Base-by-base conservation (phyloP, 2,888 invertebrate genomes). In the Leucophenga montana region DNA sequence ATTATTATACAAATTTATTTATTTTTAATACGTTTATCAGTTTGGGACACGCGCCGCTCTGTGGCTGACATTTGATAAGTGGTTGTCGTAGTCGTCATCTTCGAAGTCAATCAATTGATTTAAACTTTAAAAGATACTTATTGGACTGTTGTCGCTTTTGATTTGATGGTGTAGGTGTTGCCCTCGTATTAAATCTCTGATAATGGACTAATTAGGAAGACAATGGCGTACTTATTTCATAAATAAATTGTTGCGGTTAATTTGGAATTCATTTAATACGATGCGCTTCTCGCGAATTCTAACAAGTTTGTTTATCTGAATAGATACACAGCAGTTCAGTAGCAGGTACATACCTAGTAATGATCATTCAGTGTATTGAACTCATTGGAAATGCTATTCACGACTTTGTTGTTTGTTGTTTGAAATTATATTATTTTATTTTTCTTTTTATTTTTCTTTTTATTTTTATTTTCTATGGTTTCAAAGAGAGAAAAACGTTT, bases 241-340 rank as follows among this genome's bases (percentile, higher is more conserved):
- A 16, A 56, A 56, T 56, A 3, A 62, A 46, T 62, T 27, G n/a
- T 46, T 62, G 44, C 44, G 61, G 44, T 62, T 62, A 44, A 33
- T 16, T 44, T 62, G 39, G 61, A 56, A 22, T 56, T 18, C 61
- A 20, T 62, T 44, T 13, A 39, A 44, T 62, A 20, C 18, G 14
- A 57, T 16, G n/a, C n/a, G 14, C n/a, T 14, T 5, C 2, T 16
- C 9, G 31, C 31, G 31, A 57, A 57, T 31, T 57, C 31, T 27
- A 31, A 54, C 54, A 20, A 16, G 18, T 18, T 57, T 48, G 6
- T 9, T 1, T 48, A 13, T 50, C 50, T 50, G 50, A 16, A 8
- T 50, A 18, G 16, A 11, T 1, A n/a, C n/a, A n/a, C n/a, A n/a
- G n/a, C n/a, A n/a, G n/a, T n/a, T n/a, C n/a, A n/a, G n/a, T n/a